Evolutionary conservation across 2,888 invertebrate genomes (phyloP).

Genomic region (Agrochola lychnidis): DNA sequence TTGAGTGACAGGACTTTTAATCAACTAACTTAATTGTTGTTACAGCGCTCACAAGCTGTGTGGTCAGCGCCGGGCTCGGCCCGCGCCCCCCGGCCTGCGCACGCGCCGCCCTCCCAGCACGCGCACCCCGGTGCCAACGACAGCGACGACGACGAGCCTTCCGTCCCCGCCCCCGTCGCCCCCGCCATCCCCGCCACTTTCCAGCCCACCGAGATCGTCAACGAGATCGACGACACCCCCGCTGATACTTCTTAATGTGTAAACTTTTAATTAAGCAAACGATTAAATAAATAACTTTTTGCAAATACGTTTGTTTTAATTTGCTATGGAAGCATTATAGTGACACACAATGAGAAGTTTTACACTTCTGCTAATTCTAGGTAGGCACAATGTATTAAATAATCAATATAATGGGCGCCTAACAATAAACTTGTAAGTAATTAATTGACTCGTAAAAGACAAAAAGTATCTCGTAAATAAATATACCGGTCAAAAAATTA

Average conservation of each 20-base stretch:
- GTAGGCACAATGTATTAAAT: neutral
- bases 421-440: neutral
- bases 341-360: neutral
- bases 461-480: neutral
- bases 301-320: conserved; percentile 5
- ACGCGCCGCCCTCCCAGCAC: conserved; percentile 60
- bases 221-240: conserved; percentile 84
- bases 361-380: neutral
- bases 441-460: neutral
- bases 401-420: neutral
- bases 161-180: conserved; percentile 91
- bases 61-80: conserved; percentile 92
- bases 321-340: neutral
- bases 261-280: conserved; percentile 26
- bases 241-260: conserved; percentile 52
- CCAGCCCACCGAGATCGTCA: conserved; percentile 87
- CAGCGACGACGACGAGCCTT: conserved; percentile 92
- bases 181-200: conserved; percentile 64
- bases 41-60: conserved; percentile 58
- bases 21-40: neutral
- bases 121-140: conserved; percentile 91
- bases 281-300: conserved; percentile 24
- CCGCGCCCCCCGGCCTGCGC: conserved; percentile 52
- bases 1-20: neutral
- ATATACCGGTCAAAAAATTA: neutral